These are phyloP conservation scores for Tapirus terrestris DNA, from an alignment of 2,113 vertebrate genomes.

Conservation along the genomic window DNA sequence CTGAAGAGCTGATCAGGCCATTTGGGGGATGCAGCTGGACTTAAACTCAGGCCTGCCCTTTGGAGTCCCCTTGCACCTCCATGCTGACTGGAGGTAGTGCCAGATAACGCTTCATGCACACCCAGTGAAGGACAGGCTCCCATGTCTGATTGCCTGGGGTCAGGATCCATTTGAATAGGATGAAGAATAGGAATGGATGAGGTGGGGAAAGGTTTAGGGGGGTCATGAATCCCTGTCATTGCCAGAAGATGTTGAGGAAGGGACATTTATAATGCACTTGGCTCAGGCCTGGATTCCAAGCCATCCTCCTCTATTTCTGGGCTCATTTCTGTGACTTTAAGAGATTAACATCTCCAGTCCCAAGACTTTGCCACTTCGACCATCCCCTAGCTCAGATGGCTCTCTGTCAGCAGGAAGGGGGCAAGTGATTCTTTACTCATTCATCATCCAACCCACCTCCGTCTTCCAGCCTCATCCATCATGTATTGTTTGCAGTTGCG, in stretches of 20 bases:
- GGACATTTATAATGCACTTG: background rate
- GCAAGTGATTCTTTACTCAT: background rate
- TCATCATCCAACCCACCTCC: background rate
- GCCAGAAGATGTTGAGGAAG: background rate
- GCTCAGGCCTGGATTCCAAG: background rate
- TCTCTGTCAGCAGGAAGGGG: background rate
- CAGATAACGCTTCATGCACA: background rate
- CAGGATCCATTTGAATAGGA: background rate
- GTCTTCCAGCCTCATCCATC: background rate
- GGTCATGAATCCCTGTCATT: background rate
- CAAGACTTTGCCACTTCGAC: background rate
- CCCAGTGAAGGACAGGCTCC: background rate
- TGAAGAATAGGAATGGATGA: background rate
- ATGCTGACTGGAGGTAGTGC: background rate
- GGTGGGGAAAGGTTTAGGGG: background rate
- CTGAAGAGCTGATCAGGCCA: background rate
- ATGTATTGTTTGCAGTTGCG: background rate
- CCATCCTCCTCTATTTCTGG: background rate
- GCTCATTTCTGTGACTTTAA: constrained; percentile 33
- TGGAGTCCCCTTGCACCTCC: background rate
- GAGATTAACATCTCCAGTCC: background rate
- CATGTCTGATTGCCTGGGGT: background rate
- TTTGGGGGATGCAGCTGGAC: background rate
- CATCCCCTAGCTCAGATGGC: background rate
- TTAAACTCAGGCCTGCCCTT: background rate